These are phyloP conservation scores for Palythoa heliodiscus DNA, from an alignment of 92 coral and sea anemone genomes.

Conservation along the genomic window DNA sequence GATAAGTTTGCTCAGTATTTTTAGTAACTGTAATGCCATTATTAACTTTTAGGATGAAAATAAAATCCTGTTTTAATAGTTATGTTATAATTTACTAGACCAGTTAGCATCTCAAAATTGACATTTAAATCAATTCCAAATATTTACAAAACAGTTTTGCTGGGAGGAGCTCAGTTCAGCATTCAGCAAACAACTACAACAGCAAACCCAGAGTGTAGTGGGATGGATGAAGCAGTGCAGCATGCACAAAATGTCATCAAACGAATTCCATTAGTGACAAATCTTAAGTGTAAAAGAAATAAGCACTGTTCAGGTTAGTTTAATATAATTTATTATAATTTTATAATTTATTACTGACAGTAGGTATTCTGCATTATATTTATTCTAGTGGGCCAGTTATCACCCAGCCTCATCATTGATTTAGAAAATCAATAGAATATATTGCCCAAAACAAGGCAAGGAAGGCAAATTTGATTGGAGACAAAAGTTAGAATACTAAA, in stretches of 20 bases:
- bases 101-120: too few relatives aligned
- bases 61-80: background rate
- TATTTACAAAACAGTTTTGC: constrained; percentile 36
- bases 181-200: constrained; percentile 36
- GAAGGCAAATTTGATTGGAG: too few relatives aligned
- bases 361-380: too few relatives aligned
- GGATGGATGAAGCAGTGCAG: constrained; percentile 52
- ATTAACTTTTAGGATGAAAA: background rate
- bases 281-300: constrained; percentile 38
- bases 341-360: too few relatives aligned
- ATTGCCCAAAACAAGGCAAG: too few relatives aligned
- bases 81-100: too few relatives aligned
- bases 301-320: constrained; percentile 58
- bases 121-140: background rate
- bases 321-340: too few relatives aligned
- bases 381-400: too few relatives aligned
- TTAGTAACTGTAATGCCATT: background rate
- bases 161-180: constrained; percentile 35
- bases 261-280: background rate
- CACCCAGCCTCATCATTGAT: too few relatives aligned
- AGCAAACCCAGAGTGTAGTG: constrained; percentile 64
- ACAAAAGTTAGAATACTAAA: too few relatives aligned
- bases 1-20: too few relatives aligned
- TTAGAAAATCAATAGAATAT: too few relatives aligned
- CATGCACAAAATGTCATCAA: constrained; percentile 43